Evolutionary conservation across 2,113 vertebrate genomes (phyloP), one percentile per base, ranked within the genome.

Genomic region (Podocnemis expansa): DNA sequence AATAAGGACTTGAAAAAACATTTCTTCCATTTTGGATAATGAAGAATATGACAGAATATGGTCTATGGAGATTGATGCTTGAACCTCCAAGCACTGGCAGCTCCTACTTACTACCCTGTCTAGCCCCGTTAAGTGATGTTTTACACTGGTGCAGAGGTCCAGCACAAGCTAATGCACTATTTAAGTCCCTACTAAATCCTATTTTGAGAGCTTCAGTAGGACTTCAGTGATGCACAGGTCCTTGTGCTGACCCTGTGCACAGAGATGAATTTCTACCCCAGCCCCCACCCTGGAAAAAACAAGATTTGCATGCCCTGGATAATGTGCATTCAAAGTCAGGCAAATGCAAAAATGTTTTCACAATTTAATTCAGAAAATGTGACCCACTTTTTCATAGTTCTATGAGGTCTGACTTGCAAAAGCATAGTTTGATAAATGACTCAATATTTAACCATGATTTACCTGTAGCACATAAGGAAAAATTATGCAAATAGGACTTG

Each of bases 371-470:
- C 70, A 51, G 78, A 12, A 87, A 89, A 14, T 0, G n/a, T 81
- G 45, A 25, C 16, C 88, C 84, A 89, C 80, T 80, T 78, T 84
- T 54, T 89, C 54, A 14, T n/a, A 90, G 93, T 96, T 78, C 1
- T 73, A 60, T 92, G 38, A 96, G 94, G 95, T 93, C 93, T 96
- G 94, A 80, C 97, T 97, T 87, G 94, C 89, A 96, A 95, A 89
- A 90, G 91, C 91, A 12, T 84, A 80, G 82, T 95, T 93, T 98
- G 97, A 98, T 97, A 96, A 98, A 98, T 97, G 96, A 96, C 93
- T 94, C 97, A 96, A 45, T 97, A 96, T 97, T 97, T 97, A 98
- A 95, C 96, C 38, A 5, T 96, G 97, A 98, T 97, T 98, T 98
- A 98, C 97, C 97, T 96, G 95, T 82, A 88, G 91, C 88, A 95